These are phyloP conservation scores for Electrona antarctica DNA, from an alignment of 2,113 vertebrate genomes.

Conservation along the genomic window DNA sequence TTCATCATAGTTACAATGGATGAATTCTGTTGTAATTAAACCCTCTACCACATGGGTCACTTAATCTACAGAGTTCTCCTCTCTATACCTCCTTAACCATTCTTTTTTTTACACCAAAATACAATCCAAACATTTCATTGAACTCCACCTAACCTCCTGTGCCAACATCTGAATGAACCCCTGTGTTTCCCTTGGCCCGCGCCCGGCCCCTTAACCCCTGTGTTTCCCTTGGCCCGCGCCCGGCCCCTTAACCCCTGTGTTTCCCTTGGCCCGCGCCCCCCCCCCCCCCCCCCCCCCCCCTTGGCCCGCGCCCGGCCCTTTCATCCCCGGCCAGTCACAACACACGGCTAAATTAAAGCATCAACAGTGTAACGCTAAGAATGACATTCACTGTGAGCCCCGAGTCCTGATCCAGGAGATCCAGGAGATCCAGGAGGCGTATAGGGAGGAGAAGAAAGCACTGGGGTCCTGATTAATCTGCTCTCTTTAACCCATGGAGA, in stretches of 20 bases:
- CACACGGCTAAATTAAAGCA: conserved; percentile 84
- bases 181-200: conserved; percentile 75
- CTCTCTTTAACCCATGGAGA: conserved; percentile 74
- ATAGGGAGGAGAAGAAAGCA: conserved; percentile 78
- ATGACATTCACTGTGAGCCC: conserved; percentile 78
- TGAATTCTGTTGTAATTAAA: not conserved
- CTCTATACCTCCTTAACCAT: not conserved
- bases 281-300: no score
- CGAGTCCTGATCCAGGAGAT: conserved; percentile 43
- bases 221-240: conserved; percentile 47
- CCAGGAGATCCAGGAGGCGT: conserved; percentile 33
- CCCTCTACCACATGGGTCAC: not conserved
- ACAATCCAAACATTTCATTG: conserved; percentile 77
- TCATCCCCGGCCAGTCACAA: conserved; percentile 89
- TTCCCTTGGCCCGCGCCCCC: conserved; percentile 39
- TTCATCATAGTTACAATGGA: not conserved
- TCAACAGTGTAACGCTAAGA: conserved; percentile 81
- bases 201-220: no score
- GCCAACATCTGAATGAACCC: conserved; percentile 83
- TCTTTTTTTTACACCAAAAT: conserved; percentile 63
- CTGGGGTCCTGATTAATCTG: conserved; percentile 83
- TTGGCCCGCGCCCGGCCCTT: conserved; percentile 77
- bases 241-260: conserved; percentile 75
- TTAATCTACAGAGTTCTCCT: conserved; percentile 58
- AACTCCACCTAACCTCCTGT: conserved; percentile 88